A percentile compares a stretch with the other conserved stretches of the same genome.
Conservation (phyloP, 1,140 invertebrate genomes). For the Pararge aegeria region DNA sequence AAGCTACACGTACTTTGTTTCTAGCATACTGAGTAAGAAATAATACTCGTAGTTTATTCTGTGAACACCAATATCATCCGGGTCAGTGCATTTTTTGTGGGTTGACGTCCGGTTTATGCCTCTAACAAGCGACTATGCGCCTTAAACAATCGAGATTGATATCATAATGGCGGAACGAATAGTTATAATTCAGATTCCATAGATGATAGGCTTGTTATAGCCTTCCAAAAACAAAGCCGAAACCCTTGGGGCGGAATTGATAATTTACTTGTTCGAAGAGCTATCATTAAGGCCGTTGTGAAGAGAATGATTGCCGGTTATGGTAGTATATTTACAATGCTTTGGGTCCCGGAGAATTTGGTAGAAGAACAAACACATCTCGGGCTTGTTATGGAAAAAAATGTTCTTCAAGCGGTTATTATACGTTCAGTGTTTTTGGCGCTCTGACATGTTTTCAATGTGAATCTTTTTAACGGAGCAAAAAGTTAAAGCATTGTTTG, state of each 20-base stretch:
- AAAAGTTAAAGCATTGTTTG: constrained; percentile 4
- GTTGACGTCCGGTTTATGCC: constrained; percentile 16
- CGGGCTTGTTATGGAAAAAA: constrained; percentile 65
- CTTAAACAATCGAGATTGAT: constrained; percentile 33
- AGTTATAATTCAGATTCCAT: constrained; percentile 31
- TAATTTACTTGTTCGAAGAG: constrained; percentile 74
- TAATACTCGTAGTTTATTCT: neutral
- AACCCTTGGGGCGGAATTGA: constrained; percentile 70
- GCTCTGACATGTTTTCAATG: constrained; percentile 13
- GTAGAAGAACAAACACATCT: constrained; percentile 75
- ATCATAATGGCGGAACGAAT: constrained; percentile 37
- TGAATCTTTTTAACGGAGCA: constrained; percentile 1
- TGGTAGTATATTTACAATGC: constrained; percentile 54
- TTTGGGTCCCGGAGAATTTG: constrained; percentile 47
- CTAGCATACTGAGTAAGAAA: neutral
- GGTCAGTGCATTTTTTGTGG: constrained; percentile 20
- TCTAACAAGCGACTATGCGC: constrained; percentile 32
- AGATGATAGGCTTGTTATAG: constrained; percentile 63
- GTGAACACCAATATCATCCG: constrained; percentile 8
- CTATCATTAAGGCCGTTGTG: constrained; percentile 71
- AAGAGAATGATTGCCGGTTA: constrained; percentile 68
- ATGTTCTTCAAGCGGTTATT: constrained; percentile 58
- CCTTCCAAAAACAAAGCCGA: constrained; percentile 60
- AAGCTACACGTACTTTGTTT: neutral
- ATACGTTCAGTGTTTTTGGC: constrained; percentile 34